These are phyloP conservation scores for Alauda arvensis DNA, from an alignment of 2,797 vertebrate genomes.

Conservation along the genomic window DNA sequence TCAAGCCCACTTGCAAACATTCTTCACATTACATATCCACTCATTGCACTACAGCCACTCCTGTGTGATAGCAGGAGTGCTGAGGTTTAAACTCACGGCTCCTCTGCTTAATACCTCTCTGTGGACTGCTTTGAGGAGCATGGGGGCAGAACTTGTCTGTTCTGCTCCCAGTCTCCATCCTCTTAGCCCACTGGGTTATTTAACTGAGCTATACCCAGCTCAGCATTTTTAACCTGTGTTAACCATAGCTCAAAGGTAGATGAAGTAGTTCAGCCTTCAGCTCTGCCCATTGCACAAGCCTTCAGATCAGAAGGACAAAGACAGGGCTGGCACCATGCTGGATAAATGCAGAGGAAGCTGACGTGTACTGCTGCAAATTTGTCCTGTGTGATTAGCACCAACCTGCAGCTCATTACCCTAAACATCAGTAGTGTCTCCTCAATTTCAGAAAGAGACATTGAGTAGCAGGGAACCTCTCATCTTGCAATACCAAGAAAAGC, in stretches of 20 bases:
- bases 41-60: not conserved
- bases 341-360: not conserved
- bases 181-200: not conserved
- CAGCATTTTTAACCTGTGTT: not conserved
- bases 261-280: not conserved
- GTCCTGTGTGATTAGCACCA: not conserved
- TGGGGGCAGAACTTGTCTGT: not conserved
- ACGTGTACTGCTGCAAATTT: not conserved
- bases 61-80: not conserved
- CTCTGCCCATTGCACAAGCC: not conserved
- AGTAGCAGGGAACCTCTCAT: not conserved
- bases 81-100: not conserved
- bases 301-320: not conserved
- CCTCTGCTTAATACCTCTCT: not conserved
- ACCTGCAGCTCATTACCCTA: not conserved
- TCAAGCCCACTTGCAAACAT: not conserved
- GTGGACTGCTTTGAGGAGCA: not conserved
- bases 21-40: not conserved
- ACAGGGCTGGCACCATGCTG: not conserved
- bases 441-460: not conserved
- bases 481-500: conserved; percentile 15
- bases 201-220: not conserved
- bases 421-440: not conserved
- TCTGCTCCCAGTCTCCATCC: not conserved
- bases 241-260: not conserved